These are phyloP conservation scores for Hemitrygon akajei DNA, from an alignment of 2,797 vertebrate genomes.

Conservation along the genomic window DNA sequence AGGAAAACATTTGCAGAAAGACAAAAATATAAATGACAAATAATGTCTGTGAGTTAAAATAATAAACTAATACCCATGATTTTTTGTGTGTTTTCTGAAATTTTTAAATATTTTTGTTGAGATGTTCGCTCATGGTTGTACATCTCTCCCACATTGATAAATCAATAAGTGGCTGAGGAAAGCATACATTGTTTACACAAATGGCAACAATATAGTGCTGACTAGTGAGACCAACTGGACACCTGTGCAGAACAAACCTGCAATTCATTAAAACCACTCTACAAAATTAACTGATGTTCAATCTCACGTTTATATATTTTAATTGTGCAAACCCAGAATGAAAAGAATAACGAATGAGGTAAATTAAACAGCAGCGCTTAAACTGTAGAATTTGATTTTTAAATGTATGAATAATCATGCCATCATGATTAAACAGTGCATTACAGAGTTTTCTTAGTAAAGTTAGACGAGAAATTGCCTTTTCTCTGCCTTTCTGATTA, in stretches of 20 bases:
- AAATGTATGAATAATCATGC: background rate
- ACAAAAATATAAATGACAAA: background rate
- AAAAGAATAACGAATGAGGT: background rate
- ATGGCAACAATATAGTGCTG: background rate
- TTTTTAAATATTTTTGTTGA: background rate
- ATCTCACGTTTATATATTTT: background rate
- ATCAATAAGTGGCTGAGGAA: background rate
- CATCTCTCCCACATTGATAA: background rate
- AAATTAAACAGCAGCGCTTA: background rate
- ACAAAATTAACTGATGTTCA: background rate
- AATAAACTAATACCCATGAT: background rate
- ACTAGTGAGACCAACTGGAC: background rate
- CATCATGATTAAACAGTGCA: background rate
- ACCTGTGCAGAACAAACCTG: background rate
- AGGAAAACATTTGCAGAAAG: background rate
- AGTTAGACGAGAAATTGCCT: background rate
- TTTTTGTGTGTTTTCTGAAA: background rate
- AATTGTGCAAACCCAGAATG: background rate
- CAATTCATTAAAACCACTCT: background rate
- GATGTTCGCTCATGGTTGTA: background rate
- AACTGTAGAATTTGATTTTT: background rate
- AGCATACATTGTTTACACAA: background rate
- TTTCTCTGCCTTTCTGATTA: background rate
- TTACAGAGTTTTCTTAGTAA: background rate
- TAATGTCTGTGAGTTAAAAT: background rate